Percentiles rank a stretch among this genome's conserved stretches.
Evolutionary conservation across 2,888 invertebrate species (phyloP).

Genomic region (Yponomeuta plumbellus): DNA sequence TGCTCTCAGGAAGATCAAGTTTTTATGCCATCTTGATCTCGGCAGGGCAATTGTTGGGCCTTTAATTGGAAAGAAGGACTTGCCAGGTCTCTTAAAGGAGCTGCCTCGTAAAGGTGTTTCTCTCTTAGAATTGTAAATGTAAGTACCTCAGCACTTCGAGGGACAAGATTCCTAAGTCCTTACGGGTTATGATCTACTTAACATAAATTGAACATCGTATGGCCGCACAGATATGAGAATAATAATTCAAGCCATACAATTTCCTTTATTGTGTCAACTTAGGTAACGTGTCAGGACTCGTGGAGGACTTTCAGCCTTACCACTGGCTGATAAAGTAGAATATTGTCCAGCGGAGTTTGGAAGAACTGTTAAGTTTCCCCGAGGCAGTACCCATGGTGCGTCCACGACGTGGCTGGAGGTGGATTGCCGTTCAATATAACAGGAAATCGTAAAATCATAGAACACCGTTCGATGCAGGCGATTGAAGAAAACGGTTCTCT

Average conservation of each 20-base stretch:
- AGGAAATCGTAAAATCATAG: constrained; percentile 29
- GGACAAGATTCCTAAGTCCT: neutral
- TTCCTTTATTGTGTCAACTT: constrained; percentile 1
- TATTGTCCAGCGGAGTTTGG: neutral
- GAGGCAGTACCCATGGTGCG: constrained; percentile 20
- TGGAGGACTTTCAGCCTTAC: neutral
- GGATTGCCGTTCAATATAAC: constrained; percentile 30
- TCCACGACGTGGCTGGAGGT: constrained; percentile 21
- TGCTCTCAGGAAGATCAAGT: constrained; percentile 47
- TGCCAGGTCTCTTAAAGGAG: neutral
- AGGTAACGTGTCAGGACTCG: neutral
- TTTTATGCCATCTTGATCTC: constrained; percentile 42
- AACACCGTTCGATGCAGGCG: constrained; percentile 20
- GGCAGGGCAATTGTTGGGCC: constrained; percentile 35
- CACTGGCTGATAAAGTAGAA: neutral
- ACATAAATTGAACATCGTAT: neutral
- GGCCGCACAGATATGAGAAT: neutral
- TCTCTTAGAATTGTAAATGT: neutral
- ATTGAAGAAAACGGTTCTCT: neutral
- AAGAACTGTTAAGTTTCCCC: constrained; percentile 12
- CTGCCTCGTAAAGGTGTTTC: neutral
- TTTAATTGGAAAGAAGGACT: constrained; percentile 23
- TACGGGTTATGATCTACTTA: neutral
- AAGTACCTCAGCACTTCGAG: neutral
- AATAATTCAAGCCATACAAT: neutral